Percentiles rank a stretch among this genome's conserved stretches.
phyloP scores from a whole-genome alignment of 2,888 invertebrate genomes.

The Chrysolina haemoptera region DNA sequence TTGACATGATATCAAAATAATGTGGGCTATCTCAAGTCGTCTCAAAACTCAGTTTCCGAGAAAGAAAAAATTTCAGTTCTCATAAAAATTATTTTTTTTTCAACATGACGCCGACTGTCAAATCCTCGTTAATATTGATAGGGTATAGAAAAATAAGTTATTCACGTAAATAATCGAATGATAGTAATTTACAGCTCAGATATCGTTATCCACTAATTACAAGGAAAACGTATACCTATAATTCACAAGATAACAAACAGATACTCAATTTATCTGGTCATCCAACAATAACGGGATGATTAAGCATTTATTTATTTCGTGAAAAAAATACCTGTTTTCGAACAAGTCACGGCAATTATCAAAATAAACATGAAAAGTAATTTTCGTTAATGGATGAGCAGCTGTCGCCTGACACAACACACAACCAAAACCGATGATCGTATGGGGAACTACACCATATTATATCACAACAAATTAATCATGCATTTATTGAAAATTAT shows the following conservation, averaged over 20 bases:
- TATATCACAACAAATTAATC: too few species aligned
- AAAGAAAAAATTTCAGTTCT: too few species aligned
- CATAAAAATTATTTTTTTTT: too few species aligned
- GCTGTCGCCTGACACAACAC: not conserved
- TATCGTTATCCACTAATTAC: not conserved
- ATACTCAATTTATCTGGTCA: slow-evolving; percentile 7
- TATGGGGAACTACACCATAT: not conserved
- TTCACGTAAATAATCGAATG: not conserved
- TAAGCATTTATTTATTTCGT: too few species aligned
- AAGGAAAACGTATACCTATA: not conserved
- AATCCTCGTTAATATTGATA: too few species aligned
- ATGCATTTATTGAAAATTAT: too few species aligned
- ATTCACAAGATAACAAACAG: slow-evolving; percentile 7
- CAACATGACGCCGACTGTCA: too few species aligned
- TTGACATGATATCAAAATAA: too few species aligned
- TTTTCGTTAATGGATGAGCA: not conserved
- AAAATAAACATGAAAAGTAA: not conserved
- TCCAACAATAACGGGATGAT: not conserved
- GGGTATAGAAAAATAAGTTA: not conserved
- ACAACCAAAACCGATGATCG: not conserved
- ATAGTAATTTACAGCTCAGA: not conserved
- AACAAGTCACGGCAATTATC: not conserved
- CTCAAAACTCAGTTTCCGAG: too few species aligned
- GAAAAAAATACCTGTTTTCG: not conserved
- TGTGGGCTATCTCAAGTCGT: too few species aligned